These are phyloP conservation scores for Lethenteron reissneri DNA, from an alignment of 2,113 vertebrate species.

Conservation along the genomic window DNA sequence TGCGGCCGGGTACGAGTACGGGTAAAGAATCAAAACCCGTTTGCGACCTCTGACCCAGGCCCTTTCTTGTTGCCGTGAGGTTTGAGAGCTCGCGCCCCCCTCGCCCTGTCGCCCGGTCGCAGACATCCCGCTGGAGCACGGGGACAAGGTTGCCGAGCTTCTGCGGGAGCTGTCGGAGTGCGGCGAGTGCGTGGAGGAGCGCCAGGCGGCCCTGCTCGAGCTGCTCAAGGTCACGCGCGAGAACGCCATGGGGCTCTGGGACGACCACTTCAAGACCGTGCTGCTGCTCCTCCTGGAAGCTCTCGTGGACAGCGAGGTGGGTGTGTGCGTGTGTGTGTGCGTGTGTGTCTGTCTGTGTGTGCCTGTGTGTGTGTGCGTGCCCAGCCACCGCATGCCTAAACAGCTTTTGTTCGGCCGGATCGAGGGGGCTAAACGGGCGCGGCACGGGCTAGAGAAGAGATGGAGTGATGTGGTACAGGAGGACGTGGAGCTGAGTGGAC, in stretches of 20 bases:
- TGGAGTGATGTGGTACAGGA: too few species aligned
- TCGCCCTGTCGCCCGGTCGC: neutral
- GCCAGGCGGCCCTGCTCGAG: constrained; percentile 56
- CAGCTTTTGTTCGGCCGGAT: too few species aligned
- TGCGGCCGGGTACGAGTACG: too few species aligned
- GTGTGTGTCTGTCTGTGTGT: too few species aligned
- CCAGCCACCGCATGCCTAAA: too few species aligned
- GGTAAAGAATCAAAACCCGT: too few species aligned
- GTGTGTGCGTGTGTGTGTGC: constrained; percentile 6
- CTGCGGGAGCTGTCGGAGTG: constrained; percentile 94
- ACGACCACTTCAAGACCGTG: constrained; percentile 96
- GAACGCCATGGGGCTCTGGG: constrained; percentile 77
- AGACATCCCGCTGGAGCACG: constrained; percentile 52
- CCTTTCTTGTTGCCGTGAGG: neutral
- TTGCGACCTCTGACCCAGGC: too few species aligned
- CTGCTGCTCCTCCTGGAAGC: constrained; percentile 82
- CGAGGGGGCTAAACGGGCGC: too few species aligned
- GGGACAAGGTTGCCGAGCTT: constrained; percentile 78
- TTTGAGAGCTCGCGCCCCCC: neutral
- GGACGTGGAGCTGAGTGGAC: too few species aligned
- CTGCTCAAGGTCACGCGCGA: constrained; percentile 83
- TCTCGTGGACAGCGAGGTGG: constrained; percentile 84
- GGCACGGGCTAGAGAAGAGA: too few species aligned
- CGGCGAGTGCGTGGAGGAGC: constrained; percentile 73
- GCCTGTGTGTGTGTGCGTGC: too few species aligned